Evolutionary conservation across 2,113 vertebrate genomes (phyloP).

Genomic region (Mungos mungo): DNA sequence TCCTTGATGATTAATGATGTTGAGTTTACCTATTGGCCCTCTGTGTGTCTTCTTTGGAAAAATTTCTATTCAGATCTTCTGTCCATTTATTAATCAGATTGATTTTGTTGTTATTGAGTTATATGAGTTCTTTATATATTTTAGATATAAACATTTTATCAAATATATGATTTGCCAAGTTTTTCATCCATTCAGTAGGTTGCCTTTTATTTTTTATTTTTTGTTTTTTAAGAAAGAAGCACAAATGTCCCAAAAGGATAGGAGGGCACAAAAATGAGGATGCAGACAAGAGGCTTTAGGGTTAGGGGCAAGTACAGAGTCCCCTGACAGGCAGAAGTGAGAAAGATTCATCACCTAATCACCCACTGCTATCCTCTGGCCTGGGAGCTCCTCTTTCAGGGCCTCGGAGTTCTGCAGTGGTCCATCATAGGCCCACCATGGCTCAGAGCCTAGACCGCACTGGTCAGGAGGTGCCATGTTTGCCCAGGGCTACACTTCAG

Average conservation of each 20-base stretch:
- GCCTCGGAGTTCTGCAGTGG: neutral
- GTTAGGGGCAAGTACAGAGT: neutral
- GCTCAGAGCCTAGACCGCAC: neutral
- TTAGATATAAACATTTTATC: neutral
- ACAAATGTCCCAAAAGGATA: neutral
- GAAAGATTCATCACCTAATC: neutral
- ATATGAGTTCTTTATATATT: neutral
- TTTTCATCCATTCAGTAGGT: neutral
- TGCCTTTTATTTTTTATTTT: neutral
- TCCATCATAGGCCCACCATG: neutral
- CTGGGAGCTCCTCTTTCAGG: neutral
- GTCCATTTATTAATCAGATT: neutral
- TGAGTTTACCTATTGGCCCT: neutral
- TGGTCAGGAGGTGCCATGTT: neutral
- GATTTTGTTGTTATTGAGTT: neutral
- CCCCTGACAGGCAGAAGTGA: neutral
- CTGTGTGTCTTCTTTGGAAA: neutral
- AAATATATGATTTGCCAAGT: slow-evolving; percentile 5
- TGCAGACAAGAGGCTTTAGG: neutral
- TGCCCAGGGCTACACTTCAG: neutral
- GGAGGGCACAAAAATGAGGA: neutral
- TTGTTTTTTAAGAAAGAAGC: neutral
- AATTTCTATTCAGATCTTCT: neutral
- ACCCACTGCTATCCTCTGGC: neutral
- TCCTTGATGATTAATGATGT: neutral